phyloP scores from a whole-genome alignment of 1,140 invertebrate species.

The Diorhabda elongata region DNA sequence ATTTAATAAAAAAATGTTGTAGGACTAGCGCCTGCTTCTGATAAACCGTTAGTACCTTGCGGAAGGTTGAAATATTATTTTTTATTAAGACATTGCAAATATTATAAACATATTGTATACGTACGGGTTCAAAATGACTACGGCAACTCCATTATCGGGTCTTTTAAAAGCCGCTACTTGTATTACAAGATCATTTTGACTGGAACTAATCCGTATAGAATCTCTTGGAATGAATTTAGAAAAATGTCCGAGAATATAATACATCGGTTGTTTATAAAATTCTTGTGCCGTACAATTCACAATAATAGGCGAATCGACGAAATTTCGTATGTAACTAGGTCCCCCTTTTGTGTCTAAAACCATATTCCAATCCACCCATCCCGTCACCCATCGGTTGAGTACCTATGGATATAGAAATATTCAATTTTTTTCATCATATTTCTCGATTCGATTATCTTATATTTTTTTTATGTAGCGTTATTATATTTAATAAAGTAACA shows the following conservation, averaged over 20 bases:
- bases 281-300: slow-evolving; percentile 53
- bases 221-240: slow-evolving; percentile 57
- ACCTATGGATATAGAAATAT: slow-evolving; percentile 45
- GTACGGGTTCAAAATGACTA: slow-evolving; percentile 38
- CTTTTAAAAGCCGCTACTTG: slow-evolving; percentile 49
- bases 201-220: slow-evolving; percentile 46
- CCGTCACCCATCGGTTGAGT: slow-evolving; percentile 55
- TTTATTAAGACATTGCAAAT: too few relatives aligned
- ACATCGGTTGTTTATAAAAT: slow-evolving; percentile 72
- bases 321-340: slow-evolving; percentile 65
- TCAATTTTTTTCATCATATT: too few relatives aligned
- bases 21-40: too few relatives aligned
- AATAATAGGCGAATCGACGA: slow-evolving; percentile 65
- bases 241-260: slow-evolving; percentile 68
- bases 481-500: too few relatives aligned
- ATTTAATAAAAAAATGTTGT: too few relatives aligned
- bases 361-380: slow-evolving; percentile 78
- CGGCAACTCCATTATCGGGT: slow-evolving; percentile 51
- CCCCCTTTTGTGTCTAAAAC: slow-evolving; percentile 62
- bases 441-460: too few relatives aligned
- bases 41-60: too few relatives aligned
- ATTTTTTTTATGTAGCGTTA: too few relatives aligned
- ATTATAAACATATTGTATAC: neutral
- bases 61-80: too few relatives aligned
- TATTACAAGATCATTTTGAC: slow-evolving; percentile 28